phyloP scores from a whole-genome alignment of 2,113 vertebrate species.

The Eolophus roseicapilla region DNA sequence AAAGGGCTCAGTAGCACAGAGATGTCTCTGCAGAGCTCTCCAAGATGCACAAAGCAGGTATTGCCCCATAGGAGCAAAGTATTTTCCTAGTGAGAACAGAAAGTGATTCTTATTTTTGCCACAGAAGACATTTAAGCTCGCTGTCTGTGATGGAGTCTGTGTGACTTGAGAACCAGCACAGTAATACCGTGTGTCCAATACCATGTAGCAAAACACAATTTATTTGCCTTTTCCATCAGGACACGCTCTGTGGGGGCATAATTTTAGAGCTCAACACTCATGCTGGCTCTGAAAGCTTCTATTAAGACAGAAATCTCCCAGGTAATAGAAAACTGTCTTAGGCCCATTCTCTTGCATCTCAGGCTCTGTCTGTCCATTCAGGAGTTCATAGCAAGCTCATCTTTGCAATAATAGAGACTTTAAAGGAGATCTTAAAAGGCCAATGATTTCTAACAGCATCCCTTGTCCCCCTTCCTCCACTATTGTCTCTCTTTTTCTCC shows the following conservation, averaged over 20 bases:
- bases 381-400: conserved; percentile 43
- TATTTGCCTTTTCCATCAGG: conserved; percentile 47
- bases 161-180: background rate
- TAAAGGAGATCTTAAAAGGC: conserved; percentile 12
- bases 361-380: background rate
- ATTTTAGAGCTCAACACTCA: conserved; percentile 7
- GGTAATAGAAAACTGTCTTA: conserved; percentile 39
- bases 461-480: background rate
- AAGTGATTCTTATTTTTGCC: background rate
- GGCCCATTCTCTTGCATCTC: background rate
- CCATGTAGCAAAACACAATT: conserved; percentile 12
- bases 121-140: background rate
- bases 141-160: background rate
- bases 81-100: background rate
- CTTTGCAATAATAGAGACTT: conserved; percentile 13
- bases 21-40: background rate
- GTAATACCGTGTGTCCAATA: background rate
- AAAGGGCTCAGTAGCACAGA: background rate
- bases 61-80: background rate
- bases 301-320: conserved; percentile 47
- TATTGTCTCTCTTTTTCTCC: background rate
- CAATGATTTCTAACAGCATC: background rate
- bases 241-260: background rate
- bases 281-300: conserved; percentile 27
- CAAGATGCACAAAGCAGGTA: background rate